Percentiles rank a stretch among this genome's conserved stretches.
Conservation (phyloP, 2,113 vertebrate genomes). For the Sinocyclocheilus rhinocerous region DNA sequence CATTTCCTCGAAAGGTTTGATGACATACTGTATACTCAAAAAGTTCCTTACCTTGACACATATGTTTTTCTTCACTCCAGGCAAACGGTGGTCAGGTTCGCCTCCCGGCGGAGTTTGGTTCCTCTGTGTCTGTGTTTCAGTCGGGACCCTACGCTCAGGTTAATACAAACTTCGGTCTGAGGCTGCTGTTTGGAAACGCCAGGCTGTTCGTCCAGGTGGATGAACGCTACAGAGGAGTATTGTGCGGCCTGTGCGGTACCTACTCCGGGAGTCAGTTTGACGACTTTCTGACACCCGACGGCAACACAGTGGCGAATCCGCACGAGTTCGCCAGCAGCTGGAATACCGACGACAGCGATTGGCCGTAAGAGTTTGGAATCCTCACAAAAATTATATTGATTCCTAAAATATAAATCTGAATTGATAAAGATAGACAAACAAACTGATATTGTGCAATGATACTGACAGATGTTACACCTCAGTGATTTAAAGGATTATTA, state of each 20-base stretch:
- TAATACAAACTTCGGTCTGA: slow-evolving; percentile 75
- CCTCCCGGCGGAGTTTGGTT: slow-evolving; percentile 62
- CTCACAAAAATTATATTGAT: not conserved
- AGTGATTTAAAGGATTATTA: not conserved
- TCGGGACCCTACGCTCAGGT: slow-evolving; percentile 62
- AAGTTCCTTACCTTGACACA: not conserved
- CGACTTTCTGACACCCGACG: slow-evolving; percentile 73
- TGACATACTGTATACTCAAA: not conserved
- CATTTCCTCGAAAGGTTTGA: not conserved
- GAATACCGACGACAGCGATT: slow-evolving; percentile 61
- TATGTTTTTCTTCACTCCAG: slow-evolving; percentile 50
- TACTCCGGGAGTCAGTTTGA: slow-evolving; percentile 74
- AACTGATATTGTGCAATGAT: not conserved
- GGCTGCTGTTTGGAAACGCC: slow-evolving; percentile 67
- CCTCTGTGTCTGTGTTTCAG: slow-evolving; percentile 59
- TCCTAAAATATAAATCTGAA: not conserved
- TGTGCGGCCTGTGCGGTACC: slow-evolving; percentile 79
- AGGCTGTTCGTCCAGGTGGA: slow-evolving; percentile 77
- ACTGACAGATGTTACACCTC: not conserved
- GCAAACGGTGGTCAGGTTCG: slow-evolving; percentile 53
- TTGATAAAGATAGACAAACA: not conserved
- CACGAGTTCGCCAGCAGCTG: slow-evolving; percentile 79
- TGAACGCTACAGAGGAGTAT: slow-evolving; percentile 71
- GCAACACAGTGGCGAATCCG: slow-evolving; percentile 56
- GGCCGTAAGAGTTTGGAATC: slow-evolving; percentile 64